These are phyloP conservation scores for Drosophila ironensis DNA, from an alignment of 1,140 invertebrate species.

Conservation along the genomic window DNA sequence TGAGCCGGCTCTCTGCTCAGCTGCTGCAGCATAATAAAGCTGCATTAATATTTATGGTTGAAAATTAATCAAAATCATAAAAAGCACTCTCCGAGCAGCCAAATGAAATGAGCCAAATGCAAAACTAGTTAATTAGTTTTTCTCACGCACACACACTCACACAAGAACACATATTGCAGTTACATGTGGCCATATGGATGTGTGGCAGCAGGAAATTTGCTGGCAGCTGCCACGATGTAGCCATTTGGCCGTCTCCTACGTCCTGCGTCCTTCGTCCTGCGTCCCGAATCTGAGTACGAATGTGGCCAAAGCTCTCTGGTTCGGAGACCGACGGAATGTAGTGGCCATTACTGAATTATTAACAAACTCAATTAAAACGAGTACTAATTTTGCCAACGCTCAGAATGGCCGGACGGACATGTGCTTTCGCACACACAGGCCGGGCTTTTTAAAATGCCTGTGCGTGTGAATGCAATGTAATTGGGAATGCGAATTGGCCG, in stretches of 20 bases:
- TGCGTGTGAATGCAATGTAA: constrained; percentile 52
- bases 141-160: constrained; percentile 45
- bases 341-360: constrained; percentile 77
- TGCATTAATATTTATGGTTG: constrained; percentile 73
- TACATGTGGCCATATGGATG: constrained; percentile 27
- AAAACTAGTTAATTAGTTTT: constrained; percentile 77
- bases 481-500: constrained; percentile 31
- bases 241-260: constrained; percentile 46
- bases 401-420: constrained; percentile 7
- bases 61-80: constrained; percentile 73
- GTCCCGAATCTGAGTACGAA: constrained; percentile 24
- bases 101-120: constrained; percentile 55
- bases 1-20: constrained; percentile 17
- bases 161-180: not conserved
- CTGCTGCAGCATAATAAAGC: constrained; percentile 49
- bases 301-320: constrained; percentile 29
- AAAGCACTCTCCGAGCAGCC: constrained; percentile 32
- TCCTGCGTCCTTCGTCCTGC: too few species aligned
- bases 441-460: constrained; percentile 61
- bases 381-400: constrained; percentile 64
- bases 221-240: constrained; percentile 73
- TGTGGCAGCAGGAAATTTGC: constrained; percentile 61
- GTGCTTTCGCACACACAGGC: constrained; percentile 14
- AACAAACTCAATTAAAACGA: constrained; percentile 78
- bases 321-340: constrained; percentile 37